phyloP scores from a whole-genome alignment of 2,797 vertebrate genomes.

The Danio aesculapii region DNA sequence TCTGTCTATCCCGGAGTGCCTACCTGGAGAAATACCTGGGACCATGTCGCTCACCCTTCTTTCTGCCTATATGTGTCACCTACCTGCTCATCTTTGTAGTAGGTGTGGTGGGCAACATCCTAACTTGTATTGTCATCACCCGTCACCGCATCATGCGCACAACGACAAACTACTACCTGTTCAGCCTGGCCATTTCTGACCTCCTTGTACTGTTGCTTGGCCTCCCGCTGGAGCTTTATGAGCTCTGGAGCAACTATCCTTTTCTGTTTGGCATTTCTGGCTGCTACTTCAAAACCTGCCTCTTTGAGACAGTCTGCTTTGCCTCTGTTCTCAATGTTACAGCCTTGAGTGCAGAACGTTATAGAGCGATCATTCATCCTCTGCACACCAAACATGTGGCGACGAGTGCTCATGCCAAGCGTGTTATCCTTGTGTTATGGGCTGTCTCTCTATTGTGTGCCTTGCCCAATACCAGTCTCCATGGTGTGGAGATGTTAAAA shows the following conservation, averaged over 20 bases:
- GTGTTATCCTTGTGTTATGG: constrained; percentile 76
- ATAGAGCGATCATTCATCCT: constrained; percentile 78
- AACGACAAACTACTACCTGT: constrained; percentile 80
- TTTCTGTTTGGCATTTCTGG: constrained; percentile 76
- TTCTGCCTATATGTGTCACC: constrained; percentile 72
- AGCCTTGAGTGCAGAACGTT: constrained; percentile 78
- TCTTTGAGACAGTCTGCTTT: constrained; percentile 82
- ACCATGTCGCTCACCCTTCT: constrained; percentile 66
- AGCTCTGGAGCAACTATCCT: constrained; percentile 82
- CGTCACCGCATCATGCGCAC: constrained; percentile 78
- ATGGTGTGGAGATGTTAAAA: constrained; percentile 68
- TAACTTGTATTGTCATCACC: constrained; percentile 78
- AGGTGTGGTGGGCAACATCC: constrained; percentile 76
- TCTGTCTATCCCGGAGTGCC: constrained; percentile 67
- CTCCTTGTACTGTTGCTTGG: constrained; percentile 79
- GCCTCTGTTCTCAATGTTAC: constrained; percentile 82
- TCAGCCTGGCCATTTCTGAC: constrained; percentile 81
- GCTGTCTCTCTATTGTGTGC: constrained; percentile 76
- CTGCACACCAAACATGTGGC: constrained; percentile 74
- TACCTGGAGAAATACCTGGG: constrained; percentile 69
- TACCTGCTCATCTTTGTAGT: constrained; percentile 77
- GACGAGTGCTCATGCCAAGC: constrained; percentile 75
- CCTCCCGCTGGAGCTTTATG: constrained; percentile 80
- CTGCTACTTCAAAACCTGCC: constrained; percentile 82
- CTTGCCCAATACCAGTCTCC: constrained; percentile 79